Evolutionary conservation across 2,113 vertebrate genomes (phyloP).

Genomic region (Pantherophis guttatus): DNA sequence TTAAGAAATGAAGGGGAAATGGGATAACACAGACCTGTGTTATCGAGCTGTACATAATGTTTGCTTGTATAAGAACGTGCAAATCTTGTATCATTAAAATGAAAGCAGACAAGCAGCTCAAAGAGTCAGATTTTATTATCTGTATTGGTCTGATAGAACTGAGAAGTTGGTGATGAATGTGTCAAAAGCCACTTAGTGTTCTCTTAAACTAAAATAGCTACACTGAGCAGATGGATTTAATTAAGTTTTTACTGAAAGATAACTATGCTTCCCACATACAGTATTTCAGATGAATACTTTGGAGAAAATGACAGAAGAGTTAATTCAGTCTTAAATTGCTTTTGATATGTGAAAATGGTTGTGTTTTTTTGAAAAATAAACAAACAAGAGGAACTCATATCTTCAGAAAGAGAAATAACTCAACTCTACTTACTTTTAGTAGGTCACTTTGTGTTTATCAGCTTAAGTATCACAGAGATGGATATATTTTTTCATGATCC

Average conservation of each 20-base stretch:
- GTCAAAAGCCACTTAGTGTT: neutral
- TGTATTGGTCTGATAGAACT: neutral
- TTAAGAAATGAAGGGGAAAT: neutral
- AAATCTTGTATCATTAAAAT: neutral
- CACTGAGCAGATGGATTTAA: neutral
- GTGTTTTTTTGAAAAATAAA: neutral
- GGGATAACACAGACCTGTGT: neutral
- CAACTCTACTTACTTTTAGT: neutral
- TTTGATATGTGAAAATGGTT: neutral
- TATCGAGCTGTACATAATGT: neutral
- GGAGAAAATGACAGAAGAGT: neutral
- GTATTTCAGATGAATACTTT: neutral
- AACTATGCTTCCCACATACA: neutral
- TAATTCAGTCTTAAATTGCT: neutral
- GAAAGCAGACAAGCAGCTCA: neutral
- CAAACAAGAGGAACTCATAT: neutral
- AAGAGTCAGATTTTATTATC: neutral
- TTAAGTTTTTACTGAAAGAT: neutral
- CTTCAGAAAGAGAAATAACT: neutral
- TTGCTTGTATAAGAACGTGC: neutral
- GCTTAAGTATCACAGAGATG: neutral
- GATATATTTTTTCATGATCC: neutral
- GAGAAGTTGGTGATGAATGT: neutral
- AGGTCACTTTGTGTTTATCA: neutral
- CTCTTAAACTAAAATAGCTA: conserved; percentile 1